Conservation (phyloP, 2,888 invertebrate species). For the Geotrupes spiniger region DNA sequence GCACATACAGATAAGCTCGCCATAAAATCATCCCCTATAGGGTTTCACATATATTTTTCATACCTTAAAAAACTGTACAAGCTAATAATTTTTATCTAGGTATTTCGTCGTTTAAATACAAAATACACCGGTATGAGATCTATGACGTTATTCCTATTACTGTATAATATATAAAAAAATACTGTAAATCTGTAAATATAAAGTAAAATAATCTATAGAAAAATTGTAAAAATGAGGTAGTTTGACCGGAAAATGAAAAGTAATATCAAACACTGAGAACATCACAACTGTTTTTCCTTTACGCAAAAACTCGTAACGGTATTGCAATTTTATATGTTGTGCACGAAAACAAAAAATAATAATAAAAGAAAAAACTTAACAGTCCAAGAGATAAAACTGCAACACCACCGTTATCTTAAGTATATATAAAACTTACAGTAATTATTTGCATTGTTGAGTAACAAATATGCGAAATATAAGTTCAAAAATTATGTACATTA, state of each 20-base stretch:
- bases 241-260: slow-evolving; percentile 18
- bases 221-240: slow-evolving; percentile 30
- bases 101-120: slow-evolving; percentile 28
- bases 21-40: slow-evolving; percentile 38
- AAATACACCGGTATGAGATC: slow-evolving; percentile 38
- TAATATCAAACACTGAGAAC: slow-evolving; percentile 25
- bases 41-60: slow-evolving; percentile 23
- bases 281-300: slow-evolving; percentile 21
- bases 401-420: slow-evolving; percentile 10
- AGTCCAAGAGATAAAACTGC: neutral
- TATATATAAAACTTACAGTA: slow-evolving; percentile 23
- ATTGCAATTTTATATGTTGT: slow-evolving; percentile 1
- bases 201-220: slow-evolving; percentile 17
- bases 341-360: neutral
- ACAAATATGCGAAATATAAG: slow-evolving; percentile 28
- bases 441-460: slow-evolving; percentile 32
- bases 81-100: slow-evolving; percentile 30
- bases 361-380: neutral
- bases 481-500: slow-evolving; percentile 31
- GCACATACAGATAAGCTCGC: slow-evolving; percentile 44
- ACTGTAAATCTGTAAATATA: slow-evolving; percentile 17
- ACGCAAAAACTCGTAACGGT: neutral
- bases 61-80: slow-evolving; percentile 39
- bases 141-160: slow-evolving; percentile 15
- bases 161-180: slow-evolving; percentile 18